Conservation (phyloP, 2,797 vertebrate species). For the Eidolon dupreanum region DNA sequence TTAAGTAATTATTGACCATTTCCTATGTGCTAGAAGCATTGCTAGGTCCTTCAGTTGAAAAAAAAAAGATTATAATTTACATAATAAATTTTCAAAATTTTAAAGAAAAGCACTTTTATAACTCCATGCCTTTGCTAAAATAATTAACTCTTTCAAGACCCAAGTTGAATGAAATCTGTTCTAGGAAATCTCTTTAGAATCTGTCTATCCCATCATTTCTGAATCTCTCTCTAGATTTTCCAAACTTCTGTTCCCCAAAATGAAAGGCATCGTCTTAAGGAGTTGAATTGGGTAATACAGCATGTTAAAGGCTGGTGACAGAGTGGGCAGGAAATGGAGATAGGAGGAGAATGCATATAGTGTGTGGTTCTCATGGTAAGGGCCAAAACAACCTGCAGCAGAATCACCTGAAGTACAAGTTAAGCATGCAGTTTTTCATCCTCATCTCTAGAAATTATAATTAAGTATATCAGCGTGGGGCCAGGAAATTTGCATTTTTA, state of each 20-base stretch:
- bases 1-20: neutral
- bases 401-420: neutral
- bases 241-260: neutral
- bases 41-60: neutral
- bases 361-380: neutral
- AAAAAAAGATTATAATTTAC: neutral
- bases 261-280: neutral
- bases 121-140: neutral
- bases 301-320: neutral
- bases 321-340: too few species aligned
- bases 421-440: neutral
- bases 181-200: neutral
- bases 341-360: fast-evolving
- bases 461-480: neutral
- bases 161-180: neutral
- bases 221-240: neutral
- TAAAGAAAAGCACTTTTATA: neutral
- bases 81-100: neutral
- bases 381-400: neutral
- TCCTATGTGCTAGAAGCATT: neutral
- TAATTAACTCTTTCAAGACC: neutral
- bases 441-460: neutral
- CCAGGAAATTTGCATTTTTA: neutral
- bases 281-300: neutral
- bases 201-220: neutral